A percentile compares a stretch with the other conserved stretches of the same genome.
phyloP scores from a whole-genome alignment of 2,113 vertebrate species.

The Trachemys scripta region DNA sequence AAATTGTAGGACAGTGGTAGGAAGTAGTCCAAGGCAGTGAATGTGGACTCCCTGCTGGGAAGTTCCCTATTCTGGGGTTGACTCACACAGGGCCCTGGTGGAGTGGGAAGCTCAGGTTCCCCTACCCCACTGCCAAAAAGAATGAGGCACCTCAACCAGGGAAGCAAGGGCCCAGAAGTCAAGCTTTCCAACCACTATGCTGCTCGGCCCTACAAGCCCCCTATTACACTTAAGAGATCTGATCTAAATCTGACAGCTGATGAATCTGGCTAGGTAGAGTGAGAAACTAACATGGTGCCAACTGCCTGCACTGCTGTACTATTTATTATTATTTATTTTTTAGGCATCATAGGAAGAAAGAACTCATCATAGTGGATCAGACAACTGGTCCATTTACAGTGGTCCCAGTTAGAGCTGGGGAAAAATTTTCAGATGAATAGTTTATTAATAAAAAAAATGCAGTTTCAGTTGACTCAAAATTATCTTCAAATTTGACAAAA shows the following conservation, averaged over 20 bases:
- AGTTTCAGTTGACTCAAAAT: too few species aligned
- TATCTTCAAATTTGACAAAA: too few species aligned
- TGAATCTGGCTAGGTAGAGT: not conserved
- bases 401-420: not conserved
- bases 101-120: not conserved
- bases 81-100: not conserved
- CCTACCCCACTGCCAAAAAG: not conserved
- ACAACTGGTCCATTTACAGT: not conserved
- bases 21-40: not conserved
- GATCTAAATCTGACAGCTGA: not conserved
- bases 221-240: not conserved
- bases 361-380: not conserved
- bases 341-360: not conserved
- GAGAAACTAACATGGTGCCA: not conserved
- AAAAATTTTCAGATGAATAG: too few species aligned
- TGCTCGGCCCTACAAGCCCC: too few species aligned
- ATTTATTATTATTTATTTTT: not conserved
- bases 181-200: too few species aligned
- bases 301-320: not conserved
- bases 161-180: too few species aligned
- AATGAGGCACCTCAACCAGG: too few species aligned
- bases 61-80: not conserved
- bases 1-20: too few species aligned
- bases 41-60: not conserved
- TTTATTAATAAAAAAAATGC: too few species aligned